Conservation (phyloP, 2,888 invertebrate species). For the Bembecia ichneumoniformis region DNA sequence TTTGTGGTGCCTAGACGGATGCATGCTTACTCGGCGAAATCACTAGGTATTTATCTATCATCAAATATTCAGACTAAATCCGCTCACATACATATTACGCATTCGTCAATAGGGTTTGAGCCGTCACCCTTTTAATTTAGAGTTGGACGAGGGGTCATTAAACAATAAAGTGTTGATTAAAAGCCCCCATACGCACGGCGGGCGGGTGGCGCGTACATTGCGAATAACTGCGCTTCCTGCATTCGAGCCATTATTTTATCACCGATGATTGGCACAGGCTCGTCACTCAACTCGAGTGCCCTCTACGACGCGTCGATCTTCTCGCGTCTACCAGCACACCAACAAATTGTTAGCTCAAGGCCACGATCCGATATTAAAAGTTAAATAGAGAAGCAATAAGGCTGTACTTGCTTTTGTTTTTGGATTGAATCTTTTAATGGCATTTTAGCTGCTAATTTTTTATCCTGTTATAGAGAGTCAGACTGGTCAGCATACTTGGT, state of each 20-base stretch:
- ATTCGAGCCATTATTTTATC: slow-evolving; percentile 64
- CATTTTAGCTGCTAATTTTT: too few relatives aligned
- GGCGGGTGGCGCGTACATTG: slow-evolving; percentile 27
- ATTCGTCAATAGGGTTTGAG: slow-evolving; percentile 66
- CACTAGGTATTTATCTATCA: slow-evolving; percentile 39
- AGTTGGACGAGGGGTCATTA: slow-evolving; percentile 69
- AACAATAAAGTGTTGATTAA: slow-evolving; percentile 74
- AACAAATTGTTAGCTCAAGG: neutral
- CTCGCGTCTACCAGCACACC: neutral
- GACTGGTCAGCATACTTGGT: too few relatives aligned
- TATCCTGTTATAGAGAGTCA: too few relatives aligned
- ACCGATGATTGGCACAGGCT: slow-evolving; percentile 61
- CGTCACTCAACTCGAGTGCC: slow-evolving; percentile 25
- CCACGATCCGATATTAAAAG: neutral
- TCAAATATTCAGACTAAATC: slow-evolving; percentile 57
- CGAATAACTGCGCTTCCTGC: slow-evolving; percentile 69
- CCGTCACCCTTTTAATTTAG: slow-evolving; percentile 73
- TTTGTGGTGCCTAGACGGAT: slow-evolving; percentile 5
- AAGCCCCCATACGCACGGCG: slow-evolving; percentile 66
- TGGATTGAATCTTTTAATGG: too few relatives aligned
- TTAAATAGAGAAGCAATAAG: too few relatives aligned
- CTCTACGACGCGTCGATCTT: neutral
- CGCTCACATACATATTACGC: slow-evolving; percentile 61
- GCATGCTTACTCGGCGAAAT: slow-evolving; percentile 5
- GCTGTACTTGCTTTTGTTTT: too few relatives aligned